Evolutionary conservation across 1,140 invertebrate species (phyloP).

Genomic region (Drosophila paulistorum): DNA sequence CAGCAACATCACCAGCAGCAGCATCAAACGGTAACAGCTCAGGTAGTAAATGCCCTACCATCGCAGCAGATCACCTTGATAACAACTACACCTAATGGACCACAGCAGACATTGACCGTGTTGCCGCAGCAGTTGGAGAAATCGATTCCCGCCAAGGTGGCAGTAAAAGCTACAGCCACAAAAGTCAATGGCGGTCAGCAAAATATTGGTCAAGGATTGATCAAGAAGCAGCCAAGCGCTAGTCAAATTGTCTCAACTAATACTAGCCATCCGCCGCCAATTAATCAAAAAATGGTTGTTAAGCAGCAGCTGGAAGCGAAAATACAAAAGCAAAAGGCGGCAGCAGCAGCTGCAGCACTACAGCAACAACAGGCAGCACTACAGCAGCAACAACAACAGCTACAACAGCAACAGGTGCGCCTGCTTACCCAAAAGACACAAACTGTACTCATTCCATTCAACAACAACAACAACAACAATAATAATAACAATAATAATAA

Average conservation of each 20-base stretch:
- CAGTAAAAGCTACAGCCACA: constrained; percentile 40
- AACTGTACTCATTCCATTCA: constrained; percentile 83
- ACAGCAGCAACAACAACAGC: constrained; percentile 57
- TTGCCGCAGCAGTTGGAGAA: constrained; percentile 64
- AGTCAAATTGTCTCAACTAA: constrained; percentile 18
- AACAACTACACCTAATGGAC: constrained; percentile 63
- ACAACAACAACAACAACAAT: constrained; percentile 57
- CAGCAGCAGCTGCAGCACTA: constrained; percentile 72
- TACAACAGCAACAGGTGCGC: constrained; percentile 72
- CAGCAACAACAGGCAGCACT: constrained; percentile 57
- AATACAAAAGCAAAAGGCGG: constrained; percentile 84
- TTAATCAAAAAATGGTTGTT: constrained; percentile 84
- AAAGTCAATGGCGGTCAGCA: constrained; percentile 29
- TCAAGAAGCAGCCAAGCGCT: constrained; percentile 3
- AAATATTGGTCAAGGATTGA: constrained; percentile 12
- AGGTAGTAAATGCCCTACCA: constrained; percentile 69
- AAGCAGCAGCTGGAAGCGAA: constrained; percentile 89
- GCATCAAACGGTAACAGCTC: constrained; percentile 68
- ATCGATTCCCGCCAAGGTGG: constrained; percentile 67
- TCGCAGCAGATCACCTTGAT: constrained; percentile 88
- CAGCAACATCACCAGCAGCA: constrained; percentile 64
- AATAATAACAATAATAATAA: constrained; percentile 51
- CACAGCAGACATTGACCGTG: constrained; percentile 68
- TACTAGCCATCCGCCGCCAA: constrained; percentile 41
- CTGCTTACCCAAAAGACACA: constrained; percentile 82